A percentile compares a stretch with the other conserved stretches of the same genome.
Conservation (phyloP, 2,797 vertebrate genomes). For the Tenualosa thibaudeaui region DNA sequence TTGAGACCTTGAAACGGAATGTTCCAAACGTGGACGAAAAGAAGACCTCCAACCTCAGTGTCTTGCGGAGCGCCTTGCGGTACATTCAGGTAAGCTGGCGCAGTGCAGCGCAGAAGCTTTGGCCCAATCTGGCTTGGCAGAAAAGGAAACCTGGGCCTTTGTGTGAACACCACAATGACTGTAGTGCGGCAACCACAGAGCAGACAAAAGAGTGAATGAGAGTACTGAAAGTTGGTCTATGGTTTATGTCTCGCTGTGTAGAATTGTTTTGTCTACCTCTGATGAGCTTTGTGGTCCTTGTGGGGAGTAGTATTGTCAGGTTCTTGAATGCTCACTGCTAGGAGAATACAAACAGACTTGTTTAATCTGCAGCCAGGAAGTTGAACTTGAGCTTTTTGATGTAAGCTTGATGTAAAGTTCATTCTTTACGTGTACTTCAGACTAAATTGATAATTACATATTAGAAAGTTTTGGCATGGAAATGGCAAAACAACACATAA, state of each 20-base stretch:
- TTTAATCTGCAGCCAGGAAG: not conserved
- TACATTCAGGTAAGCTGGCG: conserved; percentile 90
- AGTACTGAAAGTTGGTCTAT: conserved; percentile 1
- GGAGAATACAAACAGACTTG: not conserved
- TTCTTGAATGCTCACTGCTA: not conserved
- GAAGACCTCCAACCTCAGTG: conserved; percentile 98
- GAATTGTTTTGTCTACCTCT: not conserved
- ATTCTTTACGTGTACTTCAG: not conserved
- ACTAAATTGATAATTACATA: not conserved
- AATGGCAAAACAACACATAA: not conserved
- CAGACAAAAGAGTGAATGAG: not conserved
- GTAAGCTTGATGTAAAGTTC: not conserved
- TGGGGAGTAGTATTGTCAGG: not conserved
- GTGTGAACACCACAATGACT: not conserved
- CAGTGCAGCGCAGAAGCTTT: not conserved
- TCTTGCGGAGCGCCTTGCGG: conserved; percentile 92
- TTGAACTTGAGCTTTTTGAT: not conserved
- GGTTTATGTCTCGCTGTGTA: not conserved
- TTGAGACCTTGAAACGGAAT: conserved; percentile 96
- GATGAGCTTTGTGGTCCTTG: not conserved
- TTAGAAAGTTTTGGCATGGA: not conserved
- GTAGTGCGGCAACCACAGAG: not conserved
- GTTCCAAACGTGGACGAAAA: conserved; percentile 98
- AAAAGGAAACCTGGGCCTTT: not conserved
- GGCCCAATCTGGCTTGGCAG: not conserved